Evolutionary conservation across 2,797 vertebrate genomes (phyloP), one percentile per base, ranked within the genome.

Genomic region (Rhodeus uyekii): DNA sequence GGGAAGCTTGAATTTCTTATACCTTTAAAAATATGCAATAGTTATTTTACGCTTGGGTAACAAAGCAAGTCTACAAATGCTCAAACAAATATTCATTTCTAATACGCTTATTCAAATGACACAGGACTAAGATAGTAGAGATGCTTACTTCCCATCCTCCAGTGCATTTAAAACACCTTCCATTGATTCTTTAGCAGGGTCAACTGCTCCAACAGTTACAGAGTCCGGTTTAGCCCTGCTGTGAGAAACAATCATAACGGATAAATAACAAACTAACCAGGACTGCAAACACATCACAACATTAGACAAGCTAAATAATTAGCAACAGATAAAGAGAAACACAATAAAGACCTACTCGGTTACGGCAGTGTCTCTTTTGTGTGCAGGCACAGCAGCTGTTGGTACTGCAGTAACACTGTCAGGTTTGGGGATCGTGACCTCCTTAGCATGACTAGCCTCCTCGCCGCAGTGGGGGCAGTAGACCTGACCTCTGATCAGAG

Each of bases 401-500:
- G 65, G 80, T 14, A 46, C 50, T 3, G 79, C 10, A 38, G 64
- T 60, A 63, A 83, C 95, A 0, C 94, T 94, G 58, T 96, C 95
- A 0, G 95, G 92, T 86, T 95, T 97, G 0, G 92, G 91, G 36
- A 96, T 91, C 0, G 94, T 96, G 90, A 98, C 96, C 89, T 98
- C 96, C 87, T 93, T 96, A 1, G 96, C 96, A 85, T 96, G 94
- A 44, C 93, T 92, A 87, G 95, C 94, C 32, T 99, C 97, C 83
- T 99, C 98, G 32, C 97, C 98, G 0, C 98, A 99, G 90, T 99
- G 98, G 4, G 98, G 98, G 85, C 98, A 99, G 91, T 96, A 99
- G 88, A 94, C 95, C 78, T 87, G 91, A 32, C 96, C 93, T 27
- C 95, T 96, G 87, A 98, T 90, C 68, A 96, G 93, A 63, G 97